Percentiles rank a stretch among this genome's conserved stretches.
phyloP scores from a whole-genome alignment of 2,797 vertebrate species.

The Halcyon leucocephala region DNA sequence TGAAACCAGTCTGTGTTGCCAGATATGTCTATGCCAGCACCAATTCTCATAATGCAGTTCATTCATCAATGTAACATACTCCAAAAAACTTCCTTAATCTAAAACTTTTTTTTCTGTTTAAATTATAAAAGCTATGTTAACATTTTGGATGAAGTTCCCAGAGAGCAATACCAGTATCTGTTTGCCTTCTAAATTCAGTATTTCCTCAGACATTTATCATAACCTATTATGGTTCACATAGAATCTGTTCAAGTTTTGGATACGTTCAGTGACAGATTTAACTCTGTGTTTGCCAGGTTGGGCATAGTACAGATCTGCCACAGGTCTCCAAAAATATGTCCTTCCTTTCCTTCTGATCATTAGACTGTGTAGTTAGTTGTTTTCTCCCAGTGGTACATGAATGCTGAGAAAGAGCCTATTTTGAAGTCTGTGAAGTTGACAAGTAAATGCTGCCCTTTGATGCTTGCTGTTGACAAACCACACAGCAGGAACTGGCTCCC shows the following conservation, averaged over 20 bases:
- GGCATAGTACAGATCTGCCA: background rate
- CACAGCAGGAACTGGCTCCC: background rate
- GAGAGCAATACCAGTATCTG: background rate
- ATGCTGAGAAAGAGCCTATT: background rate
- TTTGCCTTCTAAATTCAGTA: background rate
- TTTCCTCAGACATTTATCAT: background rate
- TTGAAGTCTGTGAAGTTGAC: accelerated
- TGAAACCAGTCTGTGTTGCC: background rate
- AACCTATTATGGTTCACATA: background rate
- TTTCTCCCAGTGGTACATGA: background rate
- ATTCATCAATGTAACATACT: background rate
- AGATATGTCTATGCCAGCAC: accelerated
- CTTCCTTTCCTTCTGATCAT: background rate
- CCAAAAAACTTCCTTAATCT: background rate
- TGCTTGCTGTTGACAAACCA: background rate
- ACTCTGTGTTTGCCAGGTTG: background rate
- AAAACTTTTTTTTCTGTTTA: background rate
- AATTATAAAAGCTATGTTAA: background rate
- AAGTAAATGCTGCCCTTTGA: background rate
- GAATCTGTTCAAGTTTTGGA: background rate
- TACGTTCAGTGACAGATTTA: background rate
- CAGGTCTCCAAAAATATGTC: background rate
- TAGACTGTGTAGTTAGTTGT: background rate
- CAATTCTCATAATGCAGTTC: background rate
- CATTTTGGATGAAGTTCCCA: background rate